A percentile compares a stretch with the other conserved stretches of the same genome.
phyloP scores from a whole-genome alignment of 2,113 vertebrate species.

The Talpa occidentalis region DNA sequence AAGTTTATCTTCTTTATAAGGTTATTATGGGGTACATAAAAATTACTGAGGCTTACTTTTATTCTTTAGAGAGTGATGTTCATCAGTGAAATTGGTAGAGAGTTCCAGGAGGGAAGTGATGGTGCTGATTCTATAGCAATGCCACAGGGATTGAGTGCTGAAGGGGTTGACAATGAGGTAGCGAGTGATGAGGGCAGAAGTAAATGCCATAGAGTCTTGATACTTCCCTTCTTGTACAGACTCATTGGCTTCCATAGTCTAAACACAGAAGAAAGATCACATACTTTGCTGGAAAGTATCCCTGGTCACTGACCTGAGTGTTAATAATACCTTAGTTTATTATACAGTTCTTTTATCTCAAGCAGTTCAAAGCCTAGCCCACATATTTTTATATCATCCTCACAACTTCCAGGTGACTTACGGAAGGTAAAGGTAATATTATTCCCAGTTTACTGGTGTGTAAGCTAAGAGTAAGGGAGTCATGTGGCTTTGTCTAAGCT shows the following conservation, averaged over 20 bases:
- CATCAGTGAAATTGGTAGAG: background rate
- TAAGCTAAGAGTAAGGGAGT: background rate
- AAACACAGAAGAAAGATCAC: background rate
- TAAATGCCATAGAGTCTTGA: background rate
- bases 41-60: background rate
- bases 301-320: background rate
- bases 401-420: background rate
- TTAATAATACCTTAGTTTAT: background rate
- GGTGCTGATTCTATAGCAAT: background rate
- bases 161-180: background rate
- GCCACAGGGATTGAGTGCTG: background rate
- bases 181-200: background rate
- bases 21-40: background rate
- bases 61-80: background rate
- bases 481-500: background rate
- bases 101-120: background rate
- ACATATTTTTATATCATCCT: background rate
- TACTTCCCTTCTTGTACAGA: background rate
- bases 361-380: background rate
- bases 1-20: background rate
- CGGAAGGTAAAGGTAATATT: background rate
- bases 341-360: constrained; percentile 35
- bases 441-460: background rate
- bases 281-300: background rate
- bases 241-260: background rate